Evolutionary conservation across 2,888 invertebrate species (phyloP).

Genomic region (Acanthoscelides obtectus): DNA sequence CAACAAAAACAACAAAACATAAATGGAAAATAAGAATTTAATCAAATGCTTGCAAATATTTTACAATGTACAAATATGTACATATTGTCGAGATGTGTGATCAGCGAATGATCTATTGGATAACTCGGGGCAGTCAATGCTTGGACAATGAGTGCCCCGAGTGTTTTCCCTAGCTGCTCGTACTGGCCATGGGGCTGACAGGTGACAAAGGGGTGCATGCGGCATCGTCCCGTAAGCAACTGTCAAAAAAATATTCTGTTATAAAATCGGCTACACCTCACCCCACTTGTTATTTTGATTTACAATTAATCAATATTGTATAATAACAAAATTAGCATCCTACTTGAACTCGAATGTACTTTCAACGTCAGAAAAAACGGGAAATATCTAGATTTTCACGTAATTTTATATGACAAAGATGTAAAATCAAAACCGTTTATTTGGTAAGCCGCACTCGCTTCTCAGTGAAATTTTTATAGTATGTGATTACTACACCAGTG

Average conservation of each 20-base stretch:
- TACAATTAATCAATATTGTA: no score
- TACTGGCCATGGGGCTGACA: slow-evolving; percentile 79
- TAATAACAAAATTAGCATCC: no score
- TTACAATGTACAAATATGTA: slow-evolving; percentile 48
- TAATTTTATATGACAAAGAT: no score
- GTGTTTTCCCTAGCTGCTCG: slow-evolving; percentile 84
- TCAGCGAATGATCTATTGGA: slow-evolving; percentile 1
- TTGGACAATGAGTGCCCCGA: slow-evolving; percentile 50
- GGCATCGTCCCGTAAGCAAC: slow-evolving; percentile 71
- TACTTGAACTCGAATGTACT: no score
- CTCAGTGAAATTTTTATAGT: no score
- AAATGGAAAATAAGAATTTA: slow-evolving; percentile 11
- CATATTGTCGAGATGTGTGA: slow-evolving; percentile 45
- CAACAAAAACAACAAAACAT: slow-evolving; percentile 8
- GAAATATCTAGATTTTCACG: no score
- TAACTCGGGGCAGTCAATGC: slow-evolving; percentile 47
- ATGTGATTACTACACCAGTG: no score
- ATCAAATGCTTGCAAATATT: slow-evolving; percentile 16
- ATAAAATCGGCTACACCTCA: no score
- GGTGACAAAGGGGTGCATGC: slow-evolving; percentile 84
- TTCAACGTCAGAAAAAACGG: no score
- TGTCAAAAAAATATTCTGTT: not conserved
- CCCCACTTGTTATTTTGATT: no score
- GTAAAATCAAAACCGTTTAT: no score
- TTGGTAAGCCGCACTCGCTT: no score